These are phyloP conservation scores for Netelia virgata DNA, from an alignment of 2,888 invertebrate species.

Conservation along the genomic window DNA sequence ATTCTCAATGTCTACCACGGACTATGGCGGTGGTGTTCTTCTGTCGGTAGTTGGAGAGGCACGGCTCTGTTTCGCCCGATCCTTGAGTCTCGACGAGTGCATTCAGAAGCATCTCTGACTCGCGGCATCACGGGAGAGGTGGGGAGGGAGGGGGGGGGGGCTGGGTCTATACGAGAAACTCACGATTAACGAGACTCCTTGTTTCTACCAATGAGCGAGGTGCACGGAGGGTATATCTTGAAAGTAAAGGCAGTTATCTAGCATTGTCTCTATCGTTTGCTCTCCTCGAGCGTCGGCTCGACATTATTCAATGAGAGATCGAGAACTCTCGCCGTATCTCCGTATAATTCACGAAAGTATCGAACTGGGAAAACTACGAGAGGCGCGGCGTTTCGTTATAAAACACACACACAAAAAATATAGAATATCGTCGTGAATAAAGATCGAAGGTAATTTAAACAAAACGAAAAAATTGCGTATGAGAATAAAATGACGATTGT, in stretches of 20 bases:
- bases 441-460: too few species aligned
- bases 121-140: background rate
- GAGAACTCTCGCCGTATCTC: slow-evolving; percentile 16
- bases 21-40: slow-evolving; percentile 29
- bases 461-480: too few species aligned
- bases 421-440: slow-evolving; percentile 9
- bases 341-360: too few species aligned
- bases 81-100: slow-evolving; percentile 55
- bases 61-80: slow-evolving; percentile 36
- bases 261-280: slow-evolving; percentile 54
- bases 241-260: slow-evolving; percentile 42
- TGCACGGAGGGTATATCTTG: slow-evolving; percentile 42
- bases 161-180: slow-evolving; percentile 39
- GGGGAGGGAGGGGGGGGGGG: too few species aligned
- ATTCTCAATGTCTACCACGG: slow-evolving; percentile 52
- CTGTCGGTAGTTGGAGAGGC: background rate
- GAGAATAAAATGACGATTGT: too few species aligned
- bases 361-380: background rate
- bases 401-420: background rate
- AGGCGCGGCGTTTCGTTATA: background rate
- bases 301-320: slow-evolving; percentile 55
- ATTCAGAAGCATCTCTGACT: slow-evolving; percentile 27
- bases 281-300: slow-evolving; percentile 47
- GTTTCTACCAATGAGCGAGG: slow-evolving; percentile 32
- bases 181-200: slow-evolving; percentile 62